Conservation (phyloP, 2,888 invertebrate species). For the Euproctis similis region DNA sequence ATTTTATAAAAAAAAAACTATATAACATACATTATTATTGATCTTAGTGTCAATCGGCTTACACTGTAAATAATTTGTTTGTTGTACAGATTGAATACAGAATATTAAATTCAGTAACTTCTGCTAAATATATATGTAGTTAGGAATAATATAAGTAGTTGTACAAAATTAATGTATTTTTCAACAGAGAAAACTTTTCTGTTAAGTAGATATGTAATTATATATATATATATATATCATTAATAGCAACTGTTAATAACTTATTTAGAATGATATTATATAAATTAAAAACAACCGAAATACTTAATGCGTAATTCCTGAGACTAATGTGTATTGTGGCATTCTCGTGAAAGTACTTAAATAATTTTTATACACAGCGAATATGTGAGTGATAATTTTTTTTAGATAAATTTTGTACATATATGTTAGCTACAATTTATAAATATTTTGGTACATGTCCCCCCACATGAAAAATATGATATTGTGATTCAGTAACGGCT, state of each 20-base stretch:
- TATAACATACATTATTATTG: too few species aligned
- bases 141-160: conserved; percentile 52
- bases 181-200: conserved; percentile 35
- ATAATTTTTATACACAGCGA: conserved; percentile 17
- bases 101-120: conserved; percentile 36
- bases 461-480: not conserved
- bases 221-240: conserved; percentile 16
- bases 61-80: conserved; percentile 23
- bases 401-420: not conserved
- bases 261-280: conserved; percentile 24
- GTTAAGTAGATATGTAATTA: conserved; percentile 23
- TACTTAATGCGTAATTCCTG: conserved; percentile 17
- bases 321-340: conserved; percentile 7
- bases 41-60: conserved; percentile 36
- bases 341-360: not conserved
- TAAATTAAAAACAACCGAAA: conserved; percentile 18
- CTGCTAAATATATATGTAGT: too few species aligned
- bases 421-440: too few species aligned
- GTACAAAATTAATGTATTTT: conserved; percentile 31
- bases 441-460: too few species aligned
- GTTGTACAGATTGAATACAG: conserved; percentile 35
- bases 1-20: too few species aligned
- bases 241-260: conserved; percentile 25
- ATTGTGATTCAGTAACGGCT: too few species aligned
- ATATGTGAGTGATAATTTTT: not conserved